phyloP scores from a whole-genome alignment of 2,888 invertebrate species.

The Ectropis crepuscularia region DNA sequence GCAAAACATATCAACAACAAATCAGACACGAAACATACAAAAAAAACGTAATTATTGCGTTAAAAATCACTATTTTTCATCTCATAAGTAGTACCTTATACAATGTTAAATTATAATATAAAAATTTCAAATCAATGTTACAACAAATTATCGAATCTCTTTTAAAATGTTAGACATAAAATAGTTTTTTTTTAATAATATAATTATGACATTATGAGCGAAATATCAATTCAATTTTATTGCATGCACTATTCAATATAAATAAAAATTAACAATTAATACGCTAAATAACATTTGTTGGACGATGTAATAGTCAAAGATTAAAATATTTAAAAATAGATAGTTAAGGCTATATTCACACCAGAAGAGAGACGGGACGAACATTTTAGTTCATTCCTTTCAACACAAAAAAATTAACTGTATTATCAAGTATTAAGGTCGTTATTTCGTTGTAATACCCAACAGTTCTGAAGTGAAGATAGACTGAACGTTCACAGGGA shows the following conservation, averaged over 20 bases:
- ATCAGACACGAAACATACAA: slow-evolving; percentile 49
- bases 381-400: background rate
- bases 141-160: slow-evolving; percentile 67
- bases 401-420: background rate
- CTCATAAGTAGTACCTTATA: slow-evolving; percentile 53
- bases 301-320: slow-evolving; percentile 68
- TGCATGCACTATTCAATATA: slow-evolving; percentile 70
- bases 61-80: slow-evolving; percentile 56
- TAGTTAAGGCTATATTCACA: slow-evolving; percentile 39
- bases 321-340: slow-evolving; percentile 20
- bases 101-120: slow-evolving; percentile 63
- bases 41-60: slow-evolving; percentile 65
- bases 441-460: background rate
- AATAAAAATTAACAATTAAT: slow-evolving; percentile 73
- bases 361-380: slow-evolving; percentile 1
- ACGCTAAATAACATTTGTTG: slow-evolving; percentile 70
- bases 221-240: slow-evolving; percentile 81
- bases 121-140: slow-evolving; percentile 64
- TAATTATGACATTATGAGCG: slow-evolving; percentile 66
- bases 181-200: slow-evolving; percentile 47
- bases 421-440: background rate
- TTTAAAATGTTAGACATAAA: slow-evolving; percentile 70
- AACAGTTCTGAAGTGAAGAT: slow-evolving; percentile 10
- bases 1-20: slow-evolving; percentile 41
- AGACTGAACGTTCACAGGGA: slow-evolving; percentile 51